Evolutionary conservation across 37 sponge, comb jelly and placozoan species (phyloP), one percentile per base, ranked within the genome.

Genomic region (Ephydatia muelleri): DNA sequence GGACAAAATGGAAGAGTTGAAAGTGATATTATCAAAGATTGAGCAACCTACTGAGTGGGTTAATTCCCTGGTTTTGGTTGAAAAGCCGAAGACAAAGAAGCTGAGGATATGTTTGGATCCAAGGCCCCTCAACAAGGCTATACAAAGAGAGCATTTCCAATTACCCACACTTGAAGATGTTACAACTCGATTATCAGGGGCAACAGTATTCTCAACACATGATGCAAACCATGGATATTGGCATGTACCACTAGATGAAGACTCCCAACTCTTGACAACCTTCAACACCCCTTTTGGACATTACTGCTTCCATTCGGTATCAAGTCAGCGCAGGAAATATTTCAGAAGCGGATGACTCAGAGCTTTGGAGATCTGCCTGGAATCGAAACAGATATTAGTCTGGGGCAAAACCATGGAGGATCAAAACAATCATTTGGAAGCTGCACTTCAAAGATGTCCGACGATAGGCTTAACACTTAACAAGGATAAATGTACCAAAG

Each of bases 121-220:
- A 22, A 76, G 77, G 34, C 82, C 88, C 65, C 75, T 88, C 34
- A 93, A 93, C 65, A 28, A 83, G 38, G 87, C 87, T 4, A 86
- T 93, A 5, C 39, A 73, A 6, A 71, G 86, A 22, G 86, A 88
- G 35, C 90, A 93, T 72, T 90, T 86, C 68, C 93, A 83, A 38
- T 48, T 88, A 11, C 89, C 92, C 12, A 83, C 89, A n/a, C 76
- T 87, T 30, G 92, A 92, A 76, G 92, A 88, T 21, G 69, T 92
- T 49, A 75, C 88, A 21, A 84, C 92, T 19, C 67, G 77, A 3
- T 38, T 92, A 38, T 32, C 75, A 70, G 83, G 83, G 29, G 88
- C 88, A 27, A 79, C 69, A 48, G 33, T 89, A 23, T 92, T 92
- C 81, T 82, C 89, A 38, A 73, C 85, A 9, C 70, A 88, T 3